phyloP scores from a whole-genome alignment of 2,113 vertebrate species.

The Chloropsis cyanopogon region DNA sequence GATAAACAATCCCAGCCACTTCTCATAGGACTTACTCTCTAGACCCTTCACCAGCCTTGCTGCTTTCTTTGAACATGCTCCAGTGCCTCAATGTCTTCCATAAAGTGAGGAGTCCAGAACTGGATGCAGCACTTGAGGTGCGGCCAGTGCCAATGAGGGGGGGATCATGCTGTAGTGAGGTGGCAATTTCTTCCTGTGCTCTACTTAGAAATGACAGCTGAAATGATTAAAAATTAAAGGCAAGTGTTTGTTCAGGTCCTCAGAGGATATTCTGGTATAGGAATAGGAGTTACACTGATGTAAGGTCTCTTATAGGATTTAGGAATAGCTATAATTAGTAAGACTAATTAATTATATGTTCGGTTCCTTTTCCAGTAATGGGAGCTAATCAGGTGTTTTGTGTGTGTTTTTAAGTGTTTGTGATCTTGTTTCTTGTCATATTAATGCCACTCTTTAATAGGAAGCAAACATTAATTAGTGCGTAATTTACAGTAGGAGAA shows the following conservation, averaged over 20 bases:
- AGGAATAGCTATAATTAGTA: not conserved
- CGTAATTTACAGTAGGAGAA: not conserved
- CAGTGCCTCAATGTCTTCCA: not conserved
- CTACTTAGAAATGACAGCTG: not conserved
- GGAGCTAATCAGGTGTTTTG: not conserved
- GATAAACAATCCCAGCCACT: not conserved
- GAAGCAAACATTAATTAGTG: conserved; percentile 19
- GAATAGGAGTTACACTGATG: not conserved
- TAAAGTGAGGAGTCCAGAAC: not conserved
- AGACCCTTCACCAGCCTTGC: not conserved
- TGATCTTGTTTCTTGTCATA: not conserved
- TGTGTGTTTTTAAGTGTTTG: not conserved
- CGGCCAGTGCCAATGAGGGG: fast-evolving
- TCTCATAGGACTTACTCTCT: not conserved
- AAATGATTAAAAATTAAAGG: not conserved
- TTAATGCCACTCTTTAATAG: not conserved
- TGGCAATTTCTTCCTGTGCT: not conserved
- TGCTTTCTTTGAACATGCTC: not conserved
- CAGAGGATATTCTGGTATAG: not conserved
- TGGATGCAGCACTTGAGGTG: not conserved
- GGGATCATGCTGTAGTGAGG: not conserved
- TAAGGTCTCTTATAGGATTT: not conserved
- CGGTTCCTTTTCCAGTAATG: not conserved
- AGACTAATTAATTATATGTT: not conserved
- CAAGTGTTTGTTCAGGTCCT: not conserved